These are phyloP conservation scores for Caenorhabditis auriculariae DNA, from an alignment of 2,888 invertebrate genomes.

Conservation along the genomic window DNA sequence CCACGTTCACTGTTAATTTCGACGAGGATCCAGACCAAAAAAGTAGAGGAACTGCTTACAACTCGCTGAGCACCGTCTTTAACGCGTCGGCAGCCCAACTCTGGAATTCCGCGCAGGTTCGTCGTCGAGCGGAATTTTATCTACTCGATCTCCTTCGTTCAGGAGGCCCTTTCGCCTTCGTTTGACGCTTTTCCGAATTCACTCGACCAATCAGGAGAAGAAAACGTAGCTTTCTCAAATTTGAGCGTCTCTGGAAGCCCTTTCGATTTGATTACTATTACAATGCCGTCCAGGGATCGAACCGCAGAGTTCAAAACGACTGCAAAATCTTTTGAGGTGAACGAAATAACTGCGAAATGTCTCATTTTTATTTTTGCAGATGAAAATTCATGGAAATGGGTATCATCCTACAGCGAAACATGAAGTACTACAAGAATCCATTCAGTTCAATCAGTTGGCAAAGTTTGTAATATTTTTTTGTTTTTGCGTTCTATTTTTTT, in stretches of 20 bases:
- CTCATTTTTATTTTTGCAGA: slow-evolving; percentile 35
- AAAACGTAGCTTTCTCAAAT: slow-evolving; percentile 18
- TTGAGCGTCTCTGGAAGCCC: slow-evolving; percentile 35
- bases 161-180: slow-evolving; percentile 41
- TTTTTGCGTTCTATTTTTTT: not conserved
- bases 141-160: slow-evolving; percentile 17
- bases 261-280: slow-evolving; percentile 32
- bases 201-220: slow-evolving; percentile 8
- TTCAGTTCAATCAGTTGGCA: slow-evolving; percentile 61
- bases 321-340: slow-evolving; percentile 58
- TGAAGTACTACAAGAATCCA: slow-evolving; percentile 48
- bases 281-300: slow-evolving; percentile 61
- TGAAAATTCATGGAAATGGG: slow-evolving; percentile 47
- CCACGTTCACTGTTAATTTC: slow-evolving; percentile 15
- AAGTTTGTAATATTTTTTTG: slow-evolving; percentile 31
- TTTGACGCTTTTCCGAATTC: too few species aligned
- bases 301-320: slow-evolving; percentile 60
- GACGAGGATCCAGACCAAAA: slow-evolving; percentile 32
- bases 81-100: slow-evolving; percentile 53
- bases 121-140: slow-evolving; percentile 7
- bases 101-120: slow-evolving; percentile 60
- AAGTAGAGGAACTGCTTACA: slow-evolving; percentile 22
- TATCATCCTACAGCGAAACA: slow-evolving; percentile 30
- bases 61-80: slow-evolving; percentile 50
- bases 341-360: too few species aligned